phyloP scores from a whole-genome alignment of 2,113 vertebrate species.

The Abramis brama region DNA sequence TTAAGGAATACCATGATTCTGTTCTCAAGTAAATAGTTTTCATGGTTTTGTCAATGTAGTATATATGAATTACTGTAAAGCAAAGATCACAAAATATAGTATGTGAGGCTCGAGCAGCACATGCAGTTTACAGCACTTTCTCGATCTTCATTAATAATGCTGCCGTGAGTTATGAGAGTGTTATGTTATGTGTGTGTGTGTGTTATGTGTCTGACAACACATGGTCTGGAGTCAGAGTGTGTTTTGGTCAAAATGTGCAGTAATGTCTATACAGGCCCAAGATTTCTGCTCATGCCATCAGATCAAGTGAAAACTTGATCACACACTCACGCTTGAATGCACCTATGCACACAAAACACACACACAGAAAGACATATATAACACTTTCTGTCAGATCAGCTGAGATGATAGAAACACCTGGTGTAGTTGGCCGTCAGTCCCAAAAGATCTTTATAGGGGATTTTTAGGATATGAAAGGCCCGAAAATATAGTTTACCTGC shows the following conservation, averaged over 20 bases:
- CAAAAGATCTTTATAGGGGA: conserved; percentile 1
- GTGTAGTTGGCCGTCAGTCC: conserved; percentile 7
- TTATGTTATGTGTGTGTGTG: background rate
- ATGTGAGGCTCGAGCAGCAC: background rate
- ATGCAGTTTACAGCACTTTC: background rate
- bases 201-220: background rate
- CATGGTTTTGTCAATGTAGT: background rate
- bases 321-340: background rate
- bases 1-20: too few relatives aligned
- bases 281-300: conserved; percentile 22
- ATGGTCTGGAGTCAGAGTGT: background rate
- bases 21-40: background rate
- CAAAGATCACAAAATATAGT: background rate
- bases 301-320: background rate
- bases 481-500: background rate
- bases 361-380: background rate
- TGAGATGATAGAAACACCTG: conserved; percentile 43
- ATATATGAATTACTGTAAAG: background rate
- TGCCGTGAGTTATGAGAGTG: background rate
- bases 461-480: background rate
- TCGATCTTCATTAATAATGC: conserved; percentile 2
- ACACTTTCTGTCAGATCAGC: background rate
- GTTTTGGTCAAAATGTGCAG: conserved; percentile 8
- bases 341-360: conserved; percentile 4
- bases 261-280: background rate